Evolutionary conservation across 2,888 invertebrate genomes (phyloP).

Genomic region (Erebia epiphron): DNA sequence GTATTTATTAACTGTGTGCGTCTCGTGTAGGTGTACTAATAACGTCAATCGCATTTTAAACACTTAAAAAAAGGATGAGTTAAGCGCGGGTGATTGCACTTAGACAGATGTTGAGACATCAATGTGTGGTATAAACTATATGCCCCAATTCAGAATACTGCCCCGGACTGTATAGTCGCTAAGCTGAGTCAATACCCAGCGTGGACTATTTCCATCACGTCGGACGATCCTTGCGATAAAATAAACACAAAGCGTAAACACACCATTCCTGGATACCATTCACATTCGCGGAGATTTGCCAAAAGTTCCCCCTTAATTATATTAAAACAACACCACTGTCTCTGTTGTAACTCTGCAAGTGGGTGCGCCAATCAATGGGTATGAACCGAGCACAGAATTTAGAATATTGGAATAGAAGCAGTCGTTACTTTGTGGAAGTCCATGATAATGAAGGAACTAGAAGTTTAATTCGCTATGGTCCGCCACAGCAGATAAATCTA

Average conservation of each 20-base stretch:
- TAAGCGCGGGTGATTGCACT: no score
- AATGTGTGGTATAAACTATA: not conserved
- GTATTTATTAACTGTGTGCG: no score
- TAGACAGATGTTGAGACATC: no score
- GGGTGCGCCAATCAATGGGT: not conserved
- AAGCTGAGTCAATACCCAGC: conserved; percentile 30
- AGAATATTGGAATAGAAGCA: no score
- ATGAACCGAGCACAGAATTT: not conserved
- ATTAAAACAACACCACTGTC: conserved; percentile 28
- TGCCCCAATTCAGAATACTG: not conserved
- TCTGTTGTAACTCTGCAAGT: not conserved
- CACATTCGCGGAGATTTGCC: conserved; percentile 31
- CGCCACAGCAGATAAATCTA: no score
- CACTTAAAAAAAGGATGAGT: no score
- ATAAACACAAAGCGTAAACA: conserved; percentile 49
- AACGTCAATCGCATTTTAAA: no score
- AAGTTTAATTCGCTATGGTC: no score
- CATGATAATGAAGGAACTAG: no score
- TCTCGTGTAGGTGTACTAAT: no score
- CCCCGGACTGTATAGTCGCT: not conserved
- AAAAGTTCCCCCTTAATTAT: conserved; percentile 31
- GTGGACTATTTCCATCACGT: conserved; percentile 61
- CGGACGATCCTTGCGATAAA: conserved; percentile 52
- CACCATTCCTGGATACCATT: conserved; percentile 39
- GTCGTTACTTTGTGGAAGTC: no score